phyloP scores from a whole-genome alignment of 2,113 vertebrate genomes.

The Aepyceros melampus region DNA sequence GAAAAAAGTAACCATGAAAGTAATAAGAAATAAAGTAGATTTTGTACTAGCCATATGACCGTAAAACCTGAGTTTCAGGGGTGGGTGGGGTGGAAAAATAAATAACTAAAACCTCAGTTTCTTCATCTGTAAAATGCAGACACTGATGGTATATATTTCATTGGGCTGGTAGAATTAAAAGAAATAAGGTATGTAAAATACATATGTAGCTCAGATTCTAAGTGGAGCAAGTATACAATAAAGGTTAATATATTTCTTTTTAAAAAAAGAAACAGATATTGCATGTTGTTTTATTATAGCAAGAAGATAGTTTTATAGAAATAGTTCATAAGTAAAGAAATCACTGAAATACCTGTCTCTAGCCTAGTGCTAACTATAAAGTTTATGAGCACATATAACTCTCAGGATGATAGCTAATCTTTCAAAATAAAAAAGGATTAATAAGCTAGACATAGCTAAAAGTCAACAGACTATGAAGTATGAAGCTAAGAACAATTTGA shows the following conservation, averaged over 20 bases:
- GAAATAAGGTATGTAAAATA: neutral
- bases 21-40: neutral
- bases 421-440: conserved; percentile 18
- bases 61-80: neutral
- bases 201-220: neutral
- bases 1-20: neutral
- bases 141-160: neutral
- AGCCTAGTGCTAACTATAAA: neutral
- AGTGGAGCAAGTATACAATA: neutral
- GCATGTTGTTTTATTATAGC: neutral
- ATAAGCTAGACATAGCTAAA: neutral
- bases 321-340: neutral
- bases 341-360: neutral
- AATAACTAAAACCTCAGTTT: neutral
- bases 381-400: neutral
- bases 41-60: neutral
- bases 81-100: too few species aligned
- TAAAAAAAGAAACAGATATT: neutral
- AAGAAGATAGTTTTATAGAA: neutral
- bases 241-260: neutral
- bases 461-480: neutral
- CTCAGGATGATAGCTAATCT: neutral
- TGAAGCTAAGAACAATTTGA: neutral
- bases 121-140: neutral
- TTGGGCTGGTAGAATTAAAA: neutral